Evolutionary conservation across 2,888 invertebrate species (phyloP).

Genomic region (Apamea sordens): DNA sequence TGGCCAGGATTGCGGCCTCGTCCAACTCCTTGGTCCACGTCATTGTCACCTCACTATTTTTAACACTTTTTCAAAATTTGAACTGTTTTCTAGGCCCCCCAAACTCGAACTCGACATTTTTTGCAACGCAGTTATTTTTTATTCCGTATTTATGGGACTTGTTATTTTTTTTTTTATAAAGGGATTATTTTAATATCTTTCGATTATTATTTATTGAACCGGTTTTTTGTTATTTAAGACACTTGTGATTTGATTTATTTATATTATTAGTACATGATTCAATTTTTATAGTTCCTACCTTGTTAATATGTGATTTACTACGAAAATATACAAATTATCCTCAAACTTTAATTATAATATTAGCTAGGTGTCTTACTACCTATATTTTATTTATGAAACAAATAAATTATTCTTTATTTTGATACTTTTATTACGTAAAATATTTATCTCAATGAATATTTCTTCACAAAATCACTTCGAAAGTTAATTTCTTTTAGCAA

Average conservation of each 20-base stretch:
- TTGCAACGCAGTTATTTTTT: constrained; percentile 10
- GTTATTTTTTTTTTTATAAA: constrained; percentile 5
- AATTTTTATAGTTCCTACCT: not conserved
- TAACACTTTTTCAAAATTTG: constrained; percentile 37
- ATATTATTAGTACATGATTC: constrained; percentile 2
- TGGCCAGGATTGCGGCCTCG: constrained; percentile 91
- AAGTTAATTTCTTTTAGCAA: constrained; percentile 12
- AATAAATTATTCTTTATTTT: not conserved
- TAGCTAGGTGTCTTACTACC: not conserved
- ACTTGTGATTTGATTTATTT: not conserved
- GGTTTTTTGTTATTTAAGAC: constrained; percentile 22
- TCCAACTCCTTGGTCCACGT: constrained; percentile 89
- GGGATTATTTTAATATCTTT: constrained; percentile 1
- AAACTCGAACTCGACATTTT: constrained; percentile 41
- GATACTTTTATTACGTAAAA: not conserved
- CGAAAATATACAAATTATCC: constrained; percentile 4
- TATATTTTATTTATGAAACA: not conserved
- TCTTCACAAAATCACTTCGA: constrained; percentile 4
- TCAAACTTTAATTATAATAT: not conserved
- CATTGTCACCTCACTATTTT: constrained; percentile 74
- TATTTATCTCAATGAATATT: not conserved
- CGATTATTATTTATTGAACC: constrained; percentile 40
- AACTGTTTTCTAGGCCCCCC: constrained; percentile 8
- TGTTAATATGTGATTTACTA: constrained; percentile 21
- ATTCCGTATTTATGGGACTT: constrained; percentile 7